Conservation (phyloP, 2,113 vertebrate species). For the Theristicus caerulescens region DNA sequence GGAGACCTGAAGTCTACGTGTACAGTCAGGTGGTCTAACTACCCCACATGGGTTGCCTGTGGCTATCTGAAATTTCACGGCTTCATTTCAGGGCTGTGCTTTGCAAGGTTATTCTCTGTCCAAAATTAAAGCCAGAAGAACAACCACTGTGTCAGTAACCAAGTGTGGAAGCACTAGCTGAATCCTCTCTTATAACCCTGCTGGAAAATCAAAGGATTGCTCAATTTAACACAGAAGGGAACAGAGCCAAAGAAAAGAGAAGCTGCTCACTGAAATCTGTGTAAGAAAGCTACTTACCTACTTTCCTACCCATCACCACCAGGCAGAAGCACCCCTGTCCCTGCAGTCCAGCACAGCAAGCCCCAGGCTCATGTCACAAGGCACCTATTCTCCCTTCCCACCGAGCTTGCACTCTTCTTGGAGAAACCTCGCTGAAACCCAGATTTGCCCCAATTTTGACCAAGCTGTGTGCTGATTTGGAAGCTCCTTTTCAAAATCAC, state of each 20-base stretch:
- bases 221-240: background rate
- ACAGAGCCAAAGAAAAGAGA: background rate
- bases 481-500: background rate
- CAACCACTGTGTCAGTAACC: background rate
- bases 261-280: background rate
- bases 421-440: background rate
- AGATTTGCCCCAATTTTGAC: background rate
- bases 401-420: background rate
- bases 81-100: background rate
- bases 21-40: no score
- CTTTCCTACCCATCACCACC: background rate
- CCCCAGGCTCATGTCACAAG: background rate
- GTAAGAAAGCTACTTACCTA: background rate
- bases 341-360: background rate
- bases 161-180: background rate
- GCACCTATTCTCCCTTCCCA: background rate
- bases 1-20: background rate
- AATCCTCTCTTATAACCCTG: background rate
- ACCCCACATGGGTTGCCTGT: background rate
- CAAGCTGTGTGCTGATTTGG: background rate
- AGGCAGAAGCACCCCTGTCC: rapidly evolving
- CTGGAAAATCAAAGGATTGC: background rate
- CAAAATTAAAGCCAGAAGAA: background rate
- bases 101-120: background rate
- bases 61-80: background rate